Conservation (phyloP, 2,888 invertebrate species). For the Folsomia candida region DNA sequence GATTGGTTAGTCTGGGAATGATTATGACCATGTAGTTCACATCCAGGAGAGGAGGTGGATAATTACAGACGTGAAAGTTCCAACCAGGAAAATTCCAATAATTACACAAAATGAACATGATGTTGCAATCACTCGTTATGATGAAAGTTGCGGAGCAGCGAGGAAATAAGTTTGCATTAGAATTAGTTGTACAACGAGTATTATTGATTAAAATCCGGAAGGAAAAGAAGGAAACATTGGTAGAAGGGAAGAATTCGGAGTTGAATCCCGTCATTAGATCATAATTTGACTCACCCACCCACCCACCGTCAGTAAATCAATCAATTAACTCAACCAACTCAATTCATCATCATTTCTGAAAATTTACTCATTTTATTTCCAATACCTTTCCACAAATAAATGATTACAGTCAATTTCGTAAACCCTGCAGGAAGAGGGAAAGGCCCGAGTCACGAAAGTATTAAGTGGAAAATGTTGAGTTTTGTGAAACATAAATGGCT, state of each 20-base stretch:
- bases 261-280: not conserved
- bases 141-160: no score
- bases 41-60: no score
- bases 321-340: not conserved
- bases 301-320: not conserved
- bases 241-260: not conserved
- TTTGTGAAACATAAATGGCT: not conserved
- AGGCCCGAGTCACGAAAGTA: not conserved
- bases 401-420: not conserved
- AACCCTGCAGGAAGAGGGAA: not conserved
- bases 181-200: no score
- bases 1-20: no score
- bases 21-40: no score
- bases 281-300: not conserved
- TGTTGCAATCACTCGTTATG: not conserved
- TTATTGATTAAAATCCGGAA: not conserved
- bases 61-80: not conserved
- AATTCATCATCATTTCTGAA: not conserved
- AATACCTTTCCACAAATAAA: not conserved
- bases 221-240: not conserved
- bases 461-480: not conserved
- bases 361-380: not conserved
- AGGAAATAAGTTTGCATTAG: no score
- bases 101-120: not conserved
- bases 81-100: not conserved